Conservation (phyloP, 1,140 invertebrate genomes). For the Propsilocerus akamusi region DNA sequence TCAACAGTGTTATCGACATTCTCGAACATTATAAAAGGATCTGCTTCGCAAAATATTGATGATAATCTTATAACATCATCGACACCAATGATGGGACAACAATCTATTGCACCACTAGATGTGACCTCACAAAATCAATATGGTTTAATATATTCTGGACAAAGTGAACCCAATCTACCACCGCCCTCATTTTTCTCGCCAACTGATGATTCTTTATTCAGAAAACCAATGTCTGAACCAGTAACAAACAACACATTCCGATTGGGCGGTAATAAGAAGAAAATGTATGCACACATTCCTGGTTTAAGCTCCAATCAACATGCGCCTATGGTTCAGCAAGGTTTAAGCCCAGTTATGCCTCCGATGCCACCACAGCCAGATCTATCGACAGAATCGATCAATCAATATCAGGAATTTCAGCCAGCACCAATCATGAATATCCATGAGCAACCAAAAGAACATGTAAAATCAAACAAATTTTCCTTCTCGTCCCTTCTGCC, state of each 20-base stretch:
- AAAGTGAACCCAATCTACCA: constrained; percentile 7
- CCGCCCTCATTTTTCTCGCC: constrained; percentile 22
- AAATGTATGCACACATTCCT: constrained; percentile 35
- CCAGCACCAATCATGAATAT: no score
- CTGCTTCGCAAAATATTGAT: constrained; percentile 6
- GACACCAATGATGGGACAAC: background rate
- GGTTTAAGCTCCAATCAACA: constrained; percentile 20
- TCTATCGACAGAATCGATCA: background rate
- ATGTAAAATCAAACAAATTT: no score
- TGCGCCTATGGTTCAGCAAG: background rate
- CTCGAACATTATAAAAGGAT: constrained; percentile 25
- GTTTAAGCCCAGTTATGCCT: background rate
- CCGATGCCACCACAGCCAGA: background rate
- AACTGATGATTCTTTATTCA: constrained; percentile 10
- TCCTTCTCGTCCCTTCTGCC: no score
- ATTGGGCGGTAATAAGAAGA: constrained; percentile 28
- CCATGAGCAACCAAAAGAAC: no score
- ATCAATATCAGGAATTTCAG: no score
- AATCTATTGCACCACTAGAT: background rate
- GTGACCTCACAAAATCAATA: background rate
- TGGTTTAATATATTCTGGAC: background rate
- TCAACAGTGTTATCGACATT: constrained; percentile 36
- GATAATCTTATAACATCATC: background rate
- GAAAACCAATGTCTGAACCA: constrained; percentile 17
- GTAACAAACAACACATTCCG: constrained; percentile 25